Percentiles rank a stretch among this genome's conserved stretches.
These are phyloP conservation scores for Nezara viridula DNA, from an alignment of 2,888 invertebrate species.

Conservation along the genomic window DNA sequence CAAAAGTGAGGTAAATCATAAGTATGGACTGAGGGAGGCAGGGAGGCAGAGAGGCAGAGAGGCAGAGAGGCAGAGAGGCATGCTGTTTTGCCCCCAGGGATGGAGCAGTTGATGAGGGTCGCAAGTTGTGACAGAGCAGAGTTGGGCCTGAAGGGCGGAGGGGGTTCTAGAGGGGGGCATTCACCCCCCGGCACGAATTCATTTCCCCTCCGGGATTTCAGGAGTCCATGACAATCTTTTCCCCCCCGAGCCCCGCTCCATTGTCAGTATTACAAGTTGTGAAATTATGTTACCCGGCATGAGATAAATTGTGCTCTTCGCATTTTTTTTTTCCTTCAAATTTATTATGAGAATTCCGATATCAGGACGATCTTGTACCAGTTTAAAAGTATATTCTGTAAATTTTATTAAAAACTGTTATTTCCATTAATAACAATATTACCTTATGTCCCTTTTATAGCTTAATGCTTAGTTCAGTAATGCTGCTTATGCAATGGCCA, in stretches of 20 bases:
- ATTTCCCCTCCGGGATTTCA: slow-evolving; percentile 5
- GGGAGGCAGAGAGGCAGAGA: not conserved
- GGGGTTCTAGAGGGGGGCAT: not conserved
- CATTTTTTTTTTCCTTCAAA: not conserved
- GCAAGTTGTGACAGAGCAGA: slow-evolving; percentile 6
- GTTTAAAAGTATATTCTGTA: too few species aligned
- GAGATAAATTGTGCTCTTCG: not conserved
- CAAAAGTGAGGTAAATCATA: not conserved
- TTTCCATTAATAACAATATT: too few species aligned
- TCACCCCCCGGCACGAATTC: slow-evolving; percentile 1
- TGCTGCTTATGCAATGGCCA: too few species aligned
- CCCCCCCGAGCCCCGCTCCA: not conserved
- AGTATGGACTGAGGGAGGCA: not conserved
- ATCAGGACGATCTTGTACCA: too few species aligned
- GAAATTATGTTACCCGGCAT: not conserved
- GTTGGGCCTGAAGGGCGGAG: not conserved
- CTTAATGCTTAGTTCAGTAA: too few species aligned
- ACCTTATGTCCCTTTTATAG: too few species aligned
- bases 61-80: not conserved
- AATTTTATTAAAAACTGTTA: too few species aligned
- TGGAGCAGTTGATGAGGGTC: not conserved
- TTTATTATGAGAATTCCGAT: too few species aligned
- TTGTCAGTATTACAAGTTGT: not conserved
- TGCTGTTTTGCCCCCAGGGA: slow-evolving; percentile 17
- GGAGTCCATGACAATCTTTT: slow-evolving; percentile 27